Evolutionary conservation across 2,888 invertebrate genomes (phyloP), one percentile per base, ranked within the genome.

Genomic region (Synergus umbraculus): DNA sequence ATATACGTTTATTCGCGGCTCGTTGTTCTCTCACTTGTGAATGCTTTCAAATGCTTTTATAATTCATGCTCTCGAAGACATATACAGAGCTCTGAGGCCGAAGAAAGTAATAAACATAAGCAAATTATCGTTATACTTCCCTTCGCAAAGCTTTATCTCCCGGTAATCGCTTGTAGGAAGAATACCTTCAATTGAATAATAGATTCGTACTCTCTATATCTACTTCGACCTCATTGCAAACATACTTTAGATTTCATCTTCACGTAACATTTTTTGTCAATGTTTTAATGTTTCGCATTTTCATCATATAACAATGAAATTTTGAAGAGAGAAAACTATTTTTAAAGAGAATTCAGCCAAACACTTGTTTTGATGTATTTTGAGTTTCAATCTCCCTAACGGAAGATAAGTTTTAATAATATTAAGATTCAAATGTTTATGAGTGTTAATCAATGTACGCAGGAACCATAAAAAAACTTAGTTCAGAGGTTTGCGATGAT

Each of bases 131-230:
- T 22, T 22, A n/a, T 37, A 69, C 69, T 54, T 37, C 69, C 69
- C 54, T 49, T 37, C n/a, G 8, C 29, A 69, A 69, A 49, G 15
- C 15, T 54, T 54, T 69, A 69, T 49, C 69, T 49, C 46, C 9
- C 44, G n/a, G 43, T 66, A 66, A 66, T 66, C 15, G 43, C 18
- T 66, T 29, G 29, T 29, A n/a, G 9, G 18, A 66, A 41, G 67
- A 18, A 18, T 63, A 29, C 18, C 22, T 67, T 46, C 67, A 67
- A 46, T 67, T 67, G 67, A 44, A 67, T 67, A 67, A 67, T 67
- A 44, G 18, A 29, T 63, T 22, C 22, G 29, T 63, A 60, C 29
- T 29, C 29, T 29, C 22, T 29, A 0, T 22, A 29, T 29, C 22
- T 29, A 29, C 22, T 29, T 29, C 29, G 29, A 29, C 29, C 29